These are phyloP conservation scores for Colletes latitarsis DNA, from an alignment of 1,140 invertebrate species.

Conservation along the genomic window DNA sequence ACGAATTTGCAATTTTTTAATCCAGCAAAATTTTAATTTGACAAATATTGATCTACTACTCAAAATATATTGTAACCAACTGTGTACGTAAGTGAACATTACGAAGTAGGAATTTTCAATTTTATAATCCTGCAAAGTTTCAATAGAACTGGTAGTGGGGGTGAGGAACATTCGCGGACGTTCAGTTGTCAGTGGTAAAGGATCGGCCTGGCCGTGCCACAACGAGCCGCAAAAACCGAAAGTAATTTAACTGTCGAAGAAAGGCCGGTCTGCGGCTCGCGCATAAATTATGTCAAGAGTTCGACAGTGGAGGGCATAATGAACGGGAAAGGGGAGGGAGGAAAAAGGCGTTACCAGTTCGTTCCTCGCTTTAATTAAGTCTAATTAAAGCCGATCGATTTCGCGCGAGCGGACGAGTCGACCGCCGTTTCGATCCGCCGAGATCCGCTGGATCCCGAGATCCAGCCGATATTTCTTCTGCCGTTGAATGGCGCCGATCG, in stretches of 20 bases:
- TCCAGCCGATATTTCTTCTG: background rate
- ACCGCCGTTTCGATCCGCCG: background rate
- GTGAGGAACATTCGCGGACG: no score
- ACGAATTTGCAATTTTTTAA: no score
- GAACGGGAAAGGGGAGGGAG: background rate
- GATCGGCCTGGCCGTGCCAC: slow-evolving; percentile 8
- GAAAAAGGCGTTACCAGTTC: slow-evolving; percentile 4
- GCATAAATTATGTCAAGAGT: slow-evolving; percentile 53
- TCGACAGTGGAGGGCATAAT: no score
- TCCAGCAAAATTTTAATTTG: no score
- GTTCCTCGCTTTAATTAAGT: slow-evolving; percentile 44
- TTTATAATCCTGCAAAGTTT: no score
- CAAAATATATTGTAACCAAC: no score
- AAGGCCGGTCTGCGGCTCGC: slow-evolving; percentile 31
- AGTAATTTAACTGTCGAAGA: slow-evolving; percentile 52
- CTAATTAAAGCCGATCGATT: slow-evolving; percentile 39
- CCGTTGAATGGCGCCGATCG: background rate
- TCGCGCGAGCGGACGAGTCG: background rate
- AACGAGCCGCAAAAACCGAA: slow-evolving; percentile 52
- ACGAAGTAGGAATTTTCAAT: no score
- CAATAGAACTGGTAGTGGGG: no score
- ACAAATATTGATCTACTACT: no score
- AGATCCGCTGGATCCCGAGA: background rate
- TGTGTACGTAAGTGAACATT: no score
- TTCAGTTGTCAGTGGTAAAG: slow-evolving; percentile 18